Conservation (phyloP, 2,113 vertebrate species). For the Ochotona princeps region DNA sequence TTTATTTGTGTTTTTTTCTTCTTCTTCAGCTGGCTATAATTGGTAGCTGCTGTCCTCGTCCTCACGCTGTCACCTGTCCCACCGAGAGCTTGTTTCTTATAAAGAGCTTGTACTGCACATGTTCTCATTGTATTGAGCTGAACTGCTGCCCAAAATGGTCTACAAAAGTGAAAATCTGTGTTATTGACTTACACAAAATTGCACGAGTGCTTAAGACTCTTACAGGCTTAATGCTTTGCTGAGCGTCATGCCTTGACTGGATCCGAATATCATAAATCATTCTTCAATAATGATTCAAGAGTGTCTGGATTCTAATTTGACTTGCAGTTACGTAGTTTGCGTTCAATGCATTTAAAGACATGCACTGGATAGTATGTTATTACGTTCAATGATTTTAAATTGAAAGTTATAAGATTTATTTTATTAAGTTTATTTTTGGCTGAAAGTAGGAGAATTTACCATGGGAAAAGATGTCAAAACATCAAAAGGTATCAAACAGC, state of each 20-base stretch:
- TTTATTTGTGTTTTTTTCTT: slow-evolving; percentile 27
- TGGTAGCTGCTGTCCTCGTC: background rate
- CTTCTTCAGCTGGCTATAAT: background rate
- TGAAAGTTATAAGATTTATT: background rate
- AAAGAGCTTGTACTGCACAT: background rate
- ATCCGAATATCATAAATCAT: background rate
- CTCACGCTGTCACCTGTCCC: background rate
- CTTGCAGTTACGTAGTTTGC: background rate
- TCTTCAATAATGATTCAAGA: background rate
- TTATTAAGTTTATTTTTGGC: background rate
- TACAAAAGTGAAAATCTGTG: background rate
- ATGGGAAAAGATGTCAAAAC: too few relatives aligned
- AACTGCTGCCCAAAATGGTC: background rate
- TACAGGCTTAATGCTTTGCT: background rate
- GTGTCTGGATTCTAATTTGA: background rate
- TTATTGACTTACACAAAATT: background rate
- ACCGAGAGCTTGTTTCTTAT: background rate
- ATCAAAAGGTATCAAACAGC: too few relatives aligned
- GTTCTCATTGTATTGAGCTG: background rate
- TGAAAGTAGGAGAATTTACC: background rate
- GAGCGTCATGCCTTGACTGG: background rate
- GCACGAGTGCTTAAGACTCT: background rate
- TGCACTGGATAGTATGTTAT: background rate
- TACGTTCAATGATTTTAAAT: background rate
- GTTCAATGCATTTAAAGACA: background rate